These are phyloP conservation scores for fruit fly (Drosophila melanogaster) DNA, from an alignment of 1,140 invertebrate genomes.

Conservation along the genomic window Release_6_plus_ISO1_MT NT_033777.3:31470501-31471000, in stretches of 20 bases:
- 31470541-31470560: slow-evolving; percentile 82
- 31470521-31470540: slow-evolving; percentile 78
- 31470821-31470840: slow-evolving; percentile 45
- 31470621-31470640: slow-evolving; percentile 79
- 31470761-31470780: slow-evolving; percentile 31
- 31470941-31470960: background rate
- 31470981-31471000: slow-evolving; percentile 20
- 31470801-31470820: slow-evolving; percentile 17
- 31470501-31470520: slow-evolving; percentile 40
- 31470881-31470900: slow-evolving; percentile 20
- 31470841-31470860: slow-evolving; percentile 50
- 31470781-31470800: slow-evolving; percentile 15
- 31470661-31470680: slow-evolving; percentile 79
- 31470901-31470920: slow-evolving; percentile 8
- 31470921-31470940: slow-evolving; percentile 39
- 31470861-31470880: slow-evolving; percentile 24
- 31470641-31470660: slow-evolving; percentile 55
- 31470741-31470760: slow-evolving; percentile 43
- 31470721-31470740: slow-evolving; percentile 22
- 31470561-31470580: slow-evolving; percentile 79
- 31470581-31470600: slow-evolving; percentile 40
- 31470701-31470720: slow-evolving; percentile 14
- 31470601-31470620: slow-evolving; percentile 72
- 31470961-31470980: slow-evolving; percentile 4
- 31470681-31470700: slow-evolving; percentile 57